Conservation (phyloP, 2,113 vertebrate species). For the Entomyzon cyanotis region DNA sequence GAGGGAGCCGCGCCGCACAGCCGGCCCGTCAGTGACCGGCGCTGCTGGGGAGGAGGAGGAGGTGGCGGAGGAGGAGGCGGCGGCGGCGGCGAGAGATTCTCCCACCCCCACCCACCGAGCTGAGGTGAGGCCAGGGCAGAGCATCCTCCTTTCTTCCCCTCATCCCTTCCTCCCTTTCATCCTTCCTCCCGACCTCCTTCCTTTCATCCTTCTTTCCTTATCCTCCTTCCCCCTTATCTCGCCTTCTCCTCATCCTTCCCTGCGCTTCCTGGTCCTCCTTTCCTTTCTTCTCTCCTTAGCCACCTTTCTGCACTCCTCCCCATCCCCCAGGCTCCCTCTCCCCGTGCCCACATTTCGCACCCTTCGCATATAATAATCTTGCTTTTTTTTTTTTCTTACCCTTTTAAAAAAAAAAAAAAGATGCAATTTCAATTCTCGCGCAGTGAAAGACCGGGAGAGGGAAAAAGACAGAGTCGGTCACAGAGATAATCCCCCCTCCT, state of each 20-base stretch:
- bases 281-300: slow-evolving; percentile 56
- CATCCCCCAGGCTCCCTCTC: slow-evolving; percentile 23
- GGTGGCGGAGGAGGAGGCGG: not conserved
- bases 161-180: slow-evolving; percentile 12
- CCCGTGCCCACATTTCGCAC: slow-evolving; percentile 3
- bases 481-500: slow-evolving; percentile 12
- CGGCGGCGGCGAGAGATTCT: not conserved
- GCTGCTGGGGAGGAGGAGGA: slow-evolving; percentile 31
- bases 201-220: slow-evolving; percentile 1
- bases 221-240: not conserved
- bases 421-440: not conserved
- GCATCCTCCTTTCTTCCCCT: slow-evolving; percentile 53
- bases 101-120: slow-evolving; percentile 42
- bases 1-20: not conserved
- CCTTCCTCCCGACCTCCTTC: not conserved
- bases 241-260: not conserved
- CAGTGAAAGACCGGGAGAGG: not conserved
- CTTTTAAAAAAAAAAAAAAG: not conserved
- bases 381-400: no score
- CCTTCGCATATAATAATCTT: not conserved
- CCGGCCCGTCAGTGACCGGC: not conserved
- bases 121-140: slow-evolving; percentile 63
- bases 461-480: not conserved
- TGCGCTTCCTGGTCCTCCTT: slow-evolving; percentile 35
- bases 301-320: slow-evolving; percentile 48